A percentile compares a stretch with the other conserved stretches of the same genome.
Conservation (phyloP, 2,888 invertebrate genomes). For the Rhamnusium bicolor region DNA sequence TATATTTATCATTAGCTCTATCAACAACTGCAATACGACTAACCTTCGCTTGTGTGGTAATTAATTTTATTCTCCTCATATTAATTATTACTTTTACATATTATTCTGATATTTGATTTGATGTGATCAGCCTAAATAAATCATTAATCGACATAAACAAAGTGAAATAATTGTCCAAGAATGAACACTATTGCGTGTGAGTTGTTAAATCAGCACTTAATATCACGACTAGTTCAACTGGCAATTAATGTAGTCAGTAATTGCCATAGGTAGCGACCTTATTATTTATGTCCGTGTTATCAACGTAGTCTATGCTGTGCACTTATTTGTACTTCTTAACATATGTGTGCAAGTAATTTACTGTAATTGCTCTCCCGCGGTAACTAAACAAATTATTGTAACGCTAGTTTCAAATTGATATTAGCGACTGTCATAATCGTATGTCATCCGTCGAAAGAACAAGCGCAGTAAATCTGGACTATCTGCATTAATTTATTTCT, state of each 20-base stretch:
- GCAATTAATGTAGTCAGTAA: constrained; percentile 57
- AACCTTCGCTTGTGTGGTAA: no score
- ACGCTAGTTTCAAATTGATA: constrained; percentile 26
- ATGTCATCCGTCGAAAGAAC: constrained; percentile 26
- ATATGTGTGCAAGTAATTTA: constrained; percentile 38
- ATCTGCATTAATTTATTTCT: constrained; percentile 1
- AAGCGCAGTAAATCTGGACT: constrained; percentile 11
- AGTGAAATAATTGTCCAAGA: background rate
- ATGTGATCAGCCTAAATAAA: background rate
- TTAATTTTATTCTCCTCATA: no score
- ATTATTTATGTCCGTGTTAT: constrained; percentile 55
- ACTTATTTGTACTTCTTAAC: constrained; percentile 53
- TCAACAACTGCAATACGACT: no score
- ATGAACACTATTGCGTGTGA: constrained; percentile 47
- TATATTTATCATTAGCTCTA: no score
- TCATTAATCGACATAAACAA: background rate
- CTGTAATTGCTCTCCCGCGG: constrained; percentile 39
- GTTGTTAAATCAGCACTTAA: constrained; percentile 54
- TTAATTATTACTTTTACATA: background rate
- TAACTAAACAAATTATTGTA: constrained; percentile 33
- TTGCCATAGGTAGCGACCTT: constrained; percentile 55
- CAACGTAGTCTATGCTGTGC: constrained; percentile 43
- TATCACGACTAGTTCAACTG: constrained; percentile 49
- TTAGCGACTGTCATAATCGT: constrained; percentile 28
- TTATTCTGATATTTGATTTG: background rate